These are phyloP conservation scores for Papilio helenus DNA, from an alignment of 1,140 invertebrate species.

Conservation along the genomic window DNA sequence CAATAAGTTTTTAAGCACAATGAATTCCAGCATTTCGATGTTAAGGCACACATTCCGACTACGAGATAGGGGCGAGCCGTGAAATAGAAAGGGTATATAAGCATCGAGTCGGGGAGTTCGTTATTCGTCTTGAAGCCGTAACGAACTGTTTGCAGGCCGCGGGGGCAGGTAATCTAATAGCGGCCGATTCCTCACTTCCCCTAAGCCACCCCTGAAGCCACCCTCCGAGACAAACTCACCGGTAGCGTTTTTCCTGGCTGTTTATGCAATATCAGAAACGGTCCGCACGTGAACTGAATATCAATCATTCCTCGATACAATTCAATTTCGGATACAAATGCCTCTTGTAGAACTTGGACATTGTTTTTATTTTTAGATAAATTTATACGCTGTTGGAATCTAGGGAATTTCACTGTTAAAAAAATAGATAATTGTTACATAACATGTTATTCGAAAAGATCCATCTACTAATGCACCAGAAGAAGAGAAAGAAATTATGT, in stretches of 20 bases:
- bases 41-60: slow-evolving; percentile 8
- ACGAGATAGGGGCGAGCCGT: not conserved
- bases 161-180: slow-evolving; percentile 70
- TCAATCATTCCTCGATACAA: slow-evolving; percentile 44
- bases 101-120: slow-evolving; percentile 56
- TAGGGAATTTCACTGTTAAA: not conserved
- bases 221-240: slow-evolving; percentile 36
- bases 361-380: not conserved
- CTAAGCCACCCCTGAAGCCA: slow-evolving; percentile 28
- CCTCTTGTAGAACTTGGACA: not conserved
- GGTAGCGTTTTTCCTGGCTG: slow-evolving; percentile 63
- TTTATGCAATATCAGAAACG: slow-evolving; percentile 69
- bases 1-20: not conserved
- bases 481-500: not conserved
- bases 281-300: slow-evolving; percentile 58
- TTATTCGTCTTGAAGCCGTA: slow-evolving; percentile 61
- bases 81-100: slow-evolving; percentile 39
- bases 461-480: not conserved
- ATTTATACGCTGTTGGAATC: not conserved
- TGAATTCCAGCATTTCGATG: not conserved
- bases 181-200: slow-evolving; percentile 40
- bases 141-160: slow-evolving; percentile 69
- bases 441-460: not conserved
- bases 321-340: slow-evolving; percentile 31
- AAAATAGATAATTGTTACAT: not conserved